Evolutionary conservation across 2,113 vertebrate species (phyloP), one percentile per base, ranked within the genome.

Genomic region (Cricetomys ansorgei): DNA sequence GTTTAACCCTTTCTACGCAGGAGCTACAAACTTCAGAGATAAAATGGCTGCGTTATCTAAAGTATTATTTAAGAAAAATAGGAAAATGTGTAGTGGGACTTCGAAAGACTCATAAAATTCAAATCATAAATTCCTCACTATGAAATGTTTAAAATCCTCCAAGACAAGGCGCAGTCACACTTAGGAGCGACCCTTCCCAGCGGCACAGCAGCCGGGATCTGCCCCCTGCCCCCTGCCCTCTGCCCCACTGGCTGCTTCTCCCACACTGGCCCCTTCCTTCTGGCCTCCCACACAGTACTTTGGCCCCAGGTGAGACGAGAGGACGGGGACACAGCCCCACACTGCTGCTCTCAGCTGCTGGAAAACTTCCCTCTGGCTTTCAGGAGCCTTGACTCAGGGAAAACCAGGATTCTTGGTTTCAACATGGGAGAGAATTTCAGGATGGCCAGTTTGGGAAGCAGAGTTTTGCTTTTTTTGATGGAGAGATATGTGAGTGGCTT

Each of bases 21-120:
- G 94, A 96, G 67, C 48, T 88, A 94, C 31, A 91, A 21, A 88
- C 40, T 87, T 96, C 53, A 92, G 92, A 87, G 79, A 85, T 23
- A 91, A 94, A 95, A 83, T 69, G 40, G 31, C 86, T 55, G 43
- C 8, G 8, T 62, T 91, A 59, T 37, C 34, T 85, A 79, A 93
- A 73, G 50, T 91, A 75, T 1, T 90, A 85, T 45, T 94, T 7
- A 34, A 73, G n/a, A n/a, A 91, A 94, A 53, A 57, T 15, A 64
- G 45, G 12, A 88, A 84, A 88, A 70, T 86, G 12, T 6, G 81
- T 64, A 92, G 34, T 7, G 84, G 55, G 50, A 76, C 12, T 43
- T 59, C 73, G 16, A 70, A 96, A 94, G 23, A 69, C 48, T 45
- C 40, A 75, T 7, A 43, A 53, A 53, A 84, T 87, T 64, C 72